These are phyloP conservation scores for Acanthiza pusilla DNA, from an alignment of 2,797 vertebrate genomes.

Conservation along the genomic window DNA sequence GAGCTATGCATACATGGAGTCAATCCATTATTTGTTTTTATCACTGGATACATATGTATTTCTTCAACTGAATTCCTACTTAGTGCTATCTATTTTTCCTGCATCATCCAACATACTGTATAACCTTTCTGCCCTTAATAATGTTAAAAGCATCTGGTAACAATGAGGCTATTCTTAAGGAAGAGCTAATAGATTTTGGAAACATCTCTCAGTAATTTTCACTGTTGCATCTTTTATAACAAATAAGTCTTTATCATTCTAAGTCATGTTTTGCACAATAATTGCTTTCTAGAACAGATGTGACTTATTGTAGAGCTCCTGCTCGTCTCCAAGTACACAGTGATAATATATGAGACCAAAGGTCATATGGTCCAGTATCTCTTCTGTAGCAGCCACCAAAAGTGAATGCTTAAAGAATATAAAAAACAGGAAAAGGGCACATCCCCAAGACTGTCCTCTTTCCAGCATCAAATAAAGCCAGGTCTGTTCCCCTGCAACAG, in stretches of 20 bases:
- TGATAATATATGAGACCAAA: neutral
- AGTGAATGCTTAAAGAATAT: neutral
- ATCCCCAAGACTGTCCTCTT: neutral
- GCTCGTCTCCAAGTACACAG: neutral
- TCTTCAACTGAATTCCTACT: neutral
- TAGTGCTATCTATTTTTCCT: neutral
- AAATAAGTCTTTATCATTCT: neutral
- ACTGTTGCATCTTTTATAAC: neutral
- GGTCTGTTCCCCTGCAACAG: neutral
- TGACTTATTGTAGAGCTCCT: neutral
- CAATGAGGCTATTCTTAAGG: neutral
- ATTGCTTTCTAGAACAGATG: neutral
- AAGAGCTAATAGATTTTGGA: neutral
- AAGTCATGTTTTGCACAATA: neutral
- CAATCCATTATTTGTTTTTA: neutral
- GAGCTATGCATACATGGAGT: neutral
- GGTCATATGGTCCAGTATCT: neutral
- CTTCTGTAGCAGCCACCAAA: neutral
- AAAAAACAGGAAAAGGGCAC: neutral
- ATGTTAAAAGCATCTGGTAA: neutral
- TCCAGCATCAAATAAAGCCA: neutral
- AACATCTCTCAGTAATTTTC: neutral
- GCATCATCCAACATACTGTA: neutral
- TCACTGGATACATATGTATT: neutral
- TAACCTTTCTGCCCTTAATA: neutral